Evolutionary conservation across 2,797 vertebrate species (phyloP), one percentile per base, ranked within the genome.

Genomic region (Cryptoprocta ferox): DNA sequence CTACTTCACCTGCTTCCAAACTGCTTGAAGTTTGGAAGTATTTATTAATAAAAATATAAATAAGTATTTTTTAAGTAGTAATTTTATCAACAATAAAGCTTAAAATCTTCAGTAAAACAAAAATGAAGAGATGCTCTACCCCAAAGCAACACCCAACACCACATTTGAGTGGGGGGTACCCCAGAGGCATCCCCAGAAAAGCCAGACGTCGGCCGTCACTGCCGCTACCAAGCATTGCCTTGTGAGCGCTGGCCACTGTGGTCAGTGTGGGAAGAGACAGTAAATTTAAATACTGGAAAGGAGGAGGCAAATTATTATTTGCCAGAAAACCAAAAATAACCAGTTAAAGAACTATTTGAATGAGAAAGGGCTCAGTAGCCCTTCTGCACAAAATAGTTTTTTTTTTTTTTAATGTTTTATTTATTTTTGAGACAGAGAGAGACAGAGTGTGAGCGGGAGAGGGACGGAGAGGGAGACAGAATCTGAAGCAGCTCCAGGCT

Each of bases 251-350:
- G 48, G 32, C 37, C 37, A 59, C 8, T 3, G 6, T 32, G 45
- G 56, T 65, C 37, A 83, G 87, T 26, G 14, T 28, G 65, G 61
- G 15, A 83, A 30, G 48, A 65, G 37, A 78, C n/a, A 68, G 84
- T 0, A 26, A 15, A 19, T 28, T 71, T 45, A 66, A 71, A 73
- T 79, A 68, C 11, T 68, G 48, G 85, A 53, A 53, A 89, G 30
- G 66, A 80, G 35, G 9, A 70, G 35, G 42, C 24, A 71, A 65
- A 37, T 65, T 48, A 70, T 39, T 80, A 66, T 75, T 50, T 68
- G 28, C 59, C 75, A 10, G 84, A 89, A 76, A 81, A 87, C 39
- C 2, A 84, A 92, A 78, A 84, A 56, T 15, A 35, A n/a, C 76
- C 19, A 61, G 7, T 45, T 94, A 80, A 16, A 91, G 87, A 82